These are phyloP conservation scores for Cenopis cana DNA, from an alignment of 2,888 invertebrate genomes.

Conservation along the genomic window DNA sequence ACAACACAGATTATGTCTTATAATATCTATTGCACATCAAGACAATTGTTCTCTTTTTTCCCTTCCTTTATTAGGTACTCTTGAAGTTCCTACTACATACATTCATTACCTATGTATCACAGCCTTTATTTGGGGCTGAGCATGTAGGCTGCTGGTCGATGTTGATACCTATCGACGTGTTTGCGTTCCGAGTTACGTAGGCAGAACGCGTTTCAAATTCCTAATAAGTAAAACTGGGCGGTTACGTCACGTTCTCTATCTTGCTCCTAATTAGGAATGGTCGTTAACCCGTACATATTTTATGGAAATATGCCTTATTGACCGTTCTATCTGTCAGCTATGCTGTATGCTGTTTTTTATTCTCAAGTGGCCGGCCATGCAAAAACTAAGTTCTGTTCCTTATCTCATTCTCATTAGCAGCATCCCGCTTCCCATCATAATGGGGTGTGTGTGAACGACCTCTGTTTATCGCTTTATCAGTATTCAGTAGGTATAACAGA, in stretches of 20 bases:
- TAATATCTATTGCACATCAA: no score
- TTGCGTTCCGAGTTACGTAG: conserved; percentile 32
- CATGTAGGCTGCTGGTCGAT: conserved; percentile 8
- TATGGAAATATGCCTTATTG: conserved; percentile 43
- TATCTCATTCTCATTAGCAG: conserved; percentile 51
- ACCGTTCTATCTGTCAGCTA: conserved; percentile 45
- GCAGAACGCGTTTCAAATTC: conserved; percentile 47
- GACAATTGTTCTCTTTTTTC: neutral
- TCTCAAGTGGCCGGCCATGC: conserved; percentile 26
- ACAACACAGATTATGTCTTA: no score
- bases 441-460: conserved; percentile 70
- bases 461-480: conserved; percentile 67
- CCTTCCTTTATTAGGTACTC: neutral
- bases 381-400: conserved; percentile 49
- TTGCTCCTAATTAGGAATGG: conserved; percentile 62
- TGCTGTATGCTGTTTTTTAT: neutral
- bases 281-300: conserved; percentile 67
- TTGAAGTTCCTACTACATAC: neutral
- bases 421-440: conserved; percentile 56
- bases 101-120: neutral
- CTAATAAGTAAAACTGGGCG: conserved; percentile 48
- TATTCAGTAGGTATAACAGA: conserved; percentile 65
- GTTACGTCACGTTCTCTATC: conserved; percentile 60
- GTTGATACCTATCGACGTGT: conserved; percentile 25
- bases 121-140: conserved; percentile 14